phyloP scores from a whole-genome alignment of 37 sponge, comb jelly and placozoan genomes.

The Hormiphora californensis region DNA sequence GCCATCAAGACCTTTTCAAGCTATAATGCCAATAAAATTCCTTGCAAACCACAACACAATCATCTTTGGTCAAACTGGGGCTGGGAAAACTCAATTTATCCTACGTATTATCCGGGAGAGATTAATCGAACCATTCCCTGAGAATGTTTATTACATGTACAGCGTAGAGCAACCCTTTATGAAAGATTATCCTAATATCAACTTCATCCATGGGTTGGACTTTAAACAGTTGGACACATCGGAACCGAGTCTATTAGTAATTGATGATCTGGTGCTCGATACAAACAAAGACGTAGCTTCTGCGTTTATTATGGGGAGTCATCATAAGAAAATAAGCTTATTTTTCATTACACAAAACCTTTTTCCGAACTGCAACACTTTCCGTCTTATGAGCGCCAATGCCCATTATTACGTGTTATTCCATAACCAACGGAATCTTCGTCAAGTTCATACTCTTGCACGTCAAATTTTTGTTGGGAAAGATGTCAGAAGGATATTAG shows the following conservation, averaged over 20 bases:
- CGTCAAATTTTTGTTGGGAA: neutral
- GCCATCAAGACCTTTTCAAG: neutral
- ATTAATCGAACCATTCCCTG: neutral
- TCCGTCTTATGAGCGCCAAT: neutral
- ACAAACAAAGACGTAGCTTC: neutral
- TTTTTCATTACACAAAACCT: neutral
- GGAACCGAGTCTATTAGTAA: neutral
- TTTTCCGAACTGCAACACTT: neutral
- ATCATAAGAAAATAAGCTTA: neutral
- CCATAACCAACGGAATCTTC: neutral
- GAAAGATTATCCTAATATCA: neutral
- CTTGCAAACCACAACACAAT: neutral
- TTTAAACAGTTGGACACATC: neutral
- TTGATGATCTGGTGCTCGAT: neutral
- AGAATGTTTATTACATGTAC: slow-evolving; percentile 2
- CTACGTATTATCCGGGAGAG: neutral
- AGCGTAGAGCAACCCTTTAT: neutral
- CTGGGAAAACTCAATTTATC: neutral
- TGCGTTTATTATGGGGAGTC: neutral
- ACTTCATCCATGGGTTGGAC: neutral
- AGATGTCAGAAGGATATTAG: neutral
- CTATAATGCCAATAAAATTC: slow-evolving; percentile 26
- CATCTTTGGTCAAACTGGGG: neutral
- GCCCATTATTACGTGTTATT: neutral
- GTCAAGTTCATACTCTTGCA: slow-evolving; percentile 20